These are phyloP conservation scores for Calephelis perditalis DNA, from an alignment of 2,888 invertebrate species.

Conservation along the genomic window DNA sequence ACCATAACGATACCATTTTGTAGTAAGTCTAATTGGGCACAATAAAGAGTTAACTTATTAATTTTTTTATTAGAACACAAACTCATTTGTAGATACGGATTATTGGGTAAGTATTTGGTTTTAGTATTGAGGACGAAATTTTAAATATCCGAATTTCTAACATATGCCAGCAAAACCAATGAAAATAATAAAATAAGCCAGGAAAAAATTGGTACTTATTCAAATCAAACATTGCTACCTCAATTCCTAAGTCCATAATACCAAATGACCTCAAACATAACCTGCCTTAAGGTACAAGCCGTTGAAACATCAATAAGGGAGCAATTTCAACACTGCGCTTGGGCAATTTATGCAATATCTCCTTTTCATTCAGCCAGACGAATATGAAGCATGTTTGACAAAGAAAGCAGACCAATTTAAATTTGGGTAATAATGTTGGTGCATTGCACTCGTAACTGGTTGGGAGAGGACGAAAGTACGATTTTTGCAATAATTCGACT, in stretches of 20 bases:
- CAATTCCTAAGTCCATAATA: neutral
- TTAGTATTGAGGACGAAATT: too few species aligned
- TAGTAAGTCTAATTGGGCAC: too few species aligned
- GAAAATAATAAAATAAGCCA: too few species aligned
- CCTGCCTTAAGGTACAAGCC: conserved; percentile 69
- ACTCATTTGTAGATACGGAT: too few species aligned
- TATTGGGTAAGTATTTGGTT: too few species aligned
- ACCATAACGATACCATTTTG: too few species aligned
- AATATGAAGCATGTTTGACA: conserved; percentile 37
- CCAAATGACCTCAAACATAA: conserved; percentile 58
- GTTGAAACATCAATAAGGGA: conserved; percentile 59
- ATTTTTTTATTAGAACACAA: too few species aligned
- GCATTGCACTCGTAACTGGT: conserved; percentile 72
- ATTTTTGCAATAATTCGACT: conserved; percentile 57
- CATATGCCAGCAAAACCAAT: too few species aligned
- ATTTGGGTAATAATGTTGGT: conserved; percentile 63
- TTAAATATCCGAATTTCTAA: too few species aligned
- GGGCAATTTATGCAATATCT: conserved; percentile 42
- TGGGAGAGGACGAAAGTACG: conserved; percentile 74
- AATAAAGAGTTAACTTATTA: too few species aligned
- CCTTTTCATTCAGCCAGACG: conserved; percentile 43
- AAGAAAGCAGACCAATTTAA: conserved; percentile 56
- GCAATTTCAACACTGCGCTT: conserved; percentile 51
- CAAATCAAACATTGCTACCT: too few species aligned
- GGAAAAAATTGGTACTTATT: too few species aligned